Conservation (phyloP, 2,888 invertebrate genomes). For the Sesia bembeciformis region DNA sequence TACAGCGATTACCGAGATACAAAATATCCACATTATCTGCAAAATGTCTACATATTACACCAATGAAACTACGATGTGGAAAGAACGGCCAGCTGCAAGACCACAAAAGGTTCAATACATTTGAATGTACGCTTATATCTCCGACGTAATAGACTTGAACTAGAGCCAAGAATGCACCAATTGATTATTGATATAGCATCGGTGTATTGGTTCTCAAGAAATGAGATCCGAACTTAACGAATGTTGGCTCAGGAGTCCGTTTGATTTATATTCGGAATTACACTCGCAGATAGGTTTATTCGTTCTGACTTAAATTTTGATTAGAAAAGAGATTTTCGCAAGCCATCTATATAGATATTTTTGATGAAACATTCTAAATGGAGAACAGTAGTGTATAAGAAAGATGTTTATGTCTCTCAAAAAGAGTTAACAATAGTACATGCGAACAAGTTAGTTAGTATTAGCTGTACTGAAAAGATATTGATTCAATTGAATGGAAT, state of each 20-base stretch:
- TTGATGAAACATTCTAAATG: no score
- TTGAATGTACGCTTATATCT: conserved; percentile 39
- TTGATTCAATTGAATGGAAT: no score
- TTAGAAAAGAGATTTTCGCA: neutral
- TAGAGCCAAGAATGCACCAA: conserved; percentile 67
- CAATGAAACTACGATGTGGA: neutral
- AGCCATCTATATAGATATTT: no score
- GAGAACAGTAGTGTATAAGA: no score
- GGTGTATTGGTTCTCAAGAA: conserved; percentile 57
- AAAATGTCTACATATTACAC: neutral
- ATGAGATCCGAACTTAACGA: conserved; percentile 25
- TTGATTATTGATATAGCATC: conserved; percentile 73
- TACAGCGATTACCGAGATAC: no score
- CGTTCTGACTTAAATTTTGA: neutral
- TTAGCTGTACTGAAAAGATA: no score
- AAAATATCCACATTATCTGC: no score
- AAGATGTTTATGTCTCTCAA: no score
- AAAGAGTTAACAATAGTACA: no score
- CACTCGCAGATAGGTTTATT: conserved; percentile 1
- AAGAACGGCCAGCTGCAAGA: conserved; percentile 32
- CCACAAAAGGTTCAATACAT: conserved; percentile 51
- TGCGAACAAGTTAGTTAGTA: no score
- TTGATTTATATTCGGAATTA: conserved; percentile 16
- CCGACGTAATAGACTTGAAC: conserved; percentile 66
- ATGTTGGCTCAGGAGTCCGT: conserved; percentile 9